Base-by-base conservation (phyloP, 2,113 vertebrate genomes). In the Crypturellus undulatus region DNA sequence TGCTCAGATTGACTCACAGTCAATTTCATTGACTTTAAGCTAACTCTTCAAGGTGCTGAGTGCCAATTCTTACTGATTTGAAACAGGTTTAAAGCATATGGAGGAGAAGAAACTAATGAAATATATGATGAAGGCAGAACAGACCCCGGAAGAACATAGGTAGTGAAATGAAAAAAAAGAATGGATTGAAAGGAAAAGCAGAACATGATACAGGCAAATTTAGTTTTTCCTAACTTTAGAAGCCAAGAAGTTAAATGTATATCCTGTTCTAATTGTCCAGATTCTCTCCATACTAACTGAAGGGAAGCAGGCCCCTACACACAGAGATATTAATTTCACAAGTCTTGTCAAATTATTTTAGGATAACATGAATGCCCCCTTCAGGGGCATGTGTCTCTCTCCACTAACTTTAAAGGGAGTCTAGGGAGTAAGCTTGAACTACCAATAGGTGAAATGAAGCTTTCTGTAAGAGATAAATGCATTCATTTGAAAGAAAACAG, bases 1-100 rank as follows among this genome's bases (percentile, higher is more conserved):
- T 54, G 38, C 16, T 83, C 45, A 82, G 40, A 80, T 86, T 84
- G 84, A 83, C 54, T 70, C 69, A 52, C 13, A 76, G 67, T 79
- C 79, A 71, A 78, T 93, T 83, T 79, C 60, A 89, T 72, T 87
- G 80, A 81, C 77, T 93, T 88, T 38, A 79, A 79, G 49, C 26
- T 79, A 81, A 72, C 56, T 88, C 91, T 85, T 62, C 40, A 85
- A 94, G 43, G n/a, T 72, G 45, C n/a, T 78, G 59, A 71, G 42
- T 67, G 65, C 13, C 43, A 25, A 26, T 77, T 79, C 54, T 87
- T 75, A 88, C 54, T 79, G 79, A 92, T 92, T 91, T 91, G 18
- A 84, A 72, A 90, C 52, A 45, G 2, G 4, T 83, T 87, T 84
- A 85, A 91, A 89, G 24, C 32, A 71, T 51, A 67, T 36, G 20